Evolutionary conservation across 1,140 invertebrate species (phyloP), one percentile per base, ranked within the genome.

Genomic region (Nixonia krombeini): DNA sequence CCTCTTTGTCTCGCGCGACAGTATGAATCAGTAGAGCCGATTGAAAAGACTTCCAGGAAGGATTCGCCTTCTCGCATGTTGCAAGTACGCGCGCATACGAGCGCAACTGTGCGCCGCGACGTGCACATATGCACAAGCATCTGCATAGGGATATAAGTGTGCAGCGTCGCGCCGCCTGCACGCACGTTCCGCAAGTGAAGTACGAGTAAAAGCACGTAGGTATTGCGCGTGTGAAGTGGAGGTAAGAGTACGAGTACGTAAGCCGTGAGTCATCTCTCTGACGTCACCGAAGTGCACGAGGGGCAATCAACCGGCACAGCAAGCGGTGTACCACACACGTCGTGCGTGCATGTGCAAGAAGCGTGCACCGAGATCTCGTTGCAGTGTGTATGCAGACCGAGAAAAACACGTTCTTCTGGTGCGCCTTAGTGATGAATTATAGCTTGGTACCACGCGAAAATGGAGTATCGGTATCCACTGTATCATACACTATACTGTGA

Each of bases 291-390:
- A 57, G 61, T 65, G 44, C 62, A 44, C 55, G 53, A 26, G 62
- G 62, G 53, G 53, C 62, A 66, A 66, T 66, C 62, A 58, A 66
- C 62, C 62, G 49, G 53, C 55, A 49, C 53, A 37, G 21, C 55
- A 37, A 64, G 45, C 51, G 38, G 15, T 28, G 35, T 53, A 42
- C 59, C 51, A 50, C 61, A 64, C 61, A 56, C 52, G 45, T 51
- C 38, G 59, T 15, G 2, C n/a, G 50, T 55, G 58, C 51, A 50
- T 55, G 59, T 42, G 10, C 50, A 47, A 17, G 9, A 42, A 53
- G 28, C 33, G 17, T 28, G n/a, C 17, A 26, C 13, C 26, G 8
- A 12, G 4, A 10, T 10, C 26, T 21, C 13, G n/a, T 26, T 35
- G 1, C 8, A 37, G 21, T 23, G 10, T 45, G 16, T 18, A 18